Conservation (phyloP, 2,797 vertebrate genomes). For the Eremophila alpestris region DNA sequence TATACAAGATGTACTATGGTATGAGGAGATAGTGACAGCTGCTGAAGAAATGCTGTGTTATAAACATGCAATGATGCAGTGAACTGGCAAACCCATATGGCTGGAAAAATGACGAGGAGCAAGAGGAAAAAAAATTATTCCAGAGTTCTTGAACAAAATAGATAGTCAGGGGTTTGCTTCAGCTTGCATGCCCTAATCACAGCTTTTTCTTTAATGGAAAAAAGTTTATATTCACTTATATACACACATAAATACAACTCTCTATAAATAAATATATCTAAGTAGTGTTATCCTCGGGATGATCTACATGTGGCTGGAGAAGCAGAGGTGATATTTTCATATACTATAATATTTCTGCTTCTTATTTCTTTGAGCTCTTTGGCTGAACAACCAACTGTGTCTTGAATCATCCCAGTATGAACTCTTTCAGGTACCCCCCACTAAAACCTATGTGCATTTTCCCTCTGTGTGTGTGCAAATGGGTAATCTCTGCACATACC, state of each 20-base stretch:
- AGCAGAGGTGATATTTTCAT: neutral
- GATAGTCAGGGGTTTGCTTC: conserved; percentile 11
- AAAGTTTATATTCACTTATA: neutral
- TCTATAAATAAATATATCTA: neutral
- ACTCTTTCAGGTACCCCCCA: neutral
- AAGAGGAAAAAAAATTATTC: conserved; percentile 44
- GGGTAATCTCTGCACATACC: neutral
- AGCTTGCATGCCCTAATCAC: neutral
- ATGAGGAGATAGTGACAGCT: conserved; percentile 73
- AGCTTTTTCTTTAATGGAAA: neutral
- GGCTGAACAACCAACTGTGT: neutral
- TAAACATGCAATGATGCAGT: conserved; percentile 74
- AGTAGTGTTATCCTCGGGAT: neutral
- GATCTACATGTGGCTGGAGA: neutral
- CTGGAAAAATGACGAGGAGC: conserved; percentile 50
- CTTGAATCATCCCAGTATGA: neutral
- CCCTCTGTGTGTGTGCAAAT: neutral
- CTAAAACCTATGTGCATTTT: neutral
- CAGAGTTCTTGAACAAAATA: conserved; percentile 46
- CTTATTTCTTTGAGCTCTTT: neutral
- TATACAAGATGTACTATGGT: conserved; percentile 47
- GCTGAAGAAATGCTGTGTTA: conserved; percentile 66
- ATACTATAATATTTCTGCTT: neutral
- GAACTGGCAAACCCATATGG: conserved; percentile 76
- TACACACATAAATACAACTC: neutral